Base-by-base conservation (phyloP, 2,797 vertebrate genomes). In the Gymnopithys bicolor region DNA sequence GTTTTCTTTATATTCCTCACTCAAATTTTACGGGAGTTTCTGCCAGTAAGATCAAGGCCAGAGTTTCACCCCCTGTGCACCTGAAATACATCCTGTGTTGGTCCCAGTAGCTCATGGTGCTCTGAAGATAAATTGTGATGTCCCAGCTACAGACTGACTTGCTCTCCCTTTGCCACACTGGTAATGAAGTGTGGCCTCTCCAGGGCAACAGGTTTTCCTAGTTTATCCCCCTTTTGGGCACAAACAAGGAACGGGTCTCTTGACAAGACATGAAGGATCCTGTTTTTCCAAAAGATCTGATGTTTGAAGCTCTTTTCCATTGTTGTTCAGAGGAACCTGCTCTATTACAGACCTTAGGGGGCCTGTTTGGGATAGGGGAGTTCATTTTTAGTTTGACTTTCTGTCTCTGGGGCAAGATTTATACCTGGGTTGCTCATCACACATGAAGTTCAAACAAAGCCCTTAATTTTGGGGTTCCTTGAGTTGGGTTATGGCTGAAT, bases 41-140 rank as follows among this genome's bases (percentile, higher is more conserved):
- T 71, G n/a, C 21, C 53, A 9, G 27, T 27, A 45, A 49, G 39
- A n/a, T 27, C 33, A 49, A 67, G 23, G 18, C 24, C 2, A 0
- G 45, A 33, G 3, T 43, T 70, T 35, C 21, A 28, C 13, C 19
- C 32, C 10, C 51, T 52, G 11, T 3, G 41, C 24, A 48, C 43
- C 51, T 56, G 32, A 28, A 82, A 60, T 30, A 12, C 10, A 39
- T n/a, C 24, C 37, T 1, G 0, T 56, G 46, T 32, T 39, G 24
- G 19, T 33, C 46, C 16, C 2, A 0, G 55, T 60, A 51, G 30
- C 8, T 81, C 19, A 3, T 32, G 46, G n/a, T 0, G 2, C 12
- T 27, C 55, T 69, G 30, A 46, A 84, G 68, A n/a, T 35, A 33
- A 41, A 43, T 32, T 62, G 3, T 51, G 23, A 16, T 9, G 1